Percentiles rank a stretch among this genome's conserved stretches.
Conservation (phyloP, 2,113 vertebrate species). For the Alethe diademata region DNA sequence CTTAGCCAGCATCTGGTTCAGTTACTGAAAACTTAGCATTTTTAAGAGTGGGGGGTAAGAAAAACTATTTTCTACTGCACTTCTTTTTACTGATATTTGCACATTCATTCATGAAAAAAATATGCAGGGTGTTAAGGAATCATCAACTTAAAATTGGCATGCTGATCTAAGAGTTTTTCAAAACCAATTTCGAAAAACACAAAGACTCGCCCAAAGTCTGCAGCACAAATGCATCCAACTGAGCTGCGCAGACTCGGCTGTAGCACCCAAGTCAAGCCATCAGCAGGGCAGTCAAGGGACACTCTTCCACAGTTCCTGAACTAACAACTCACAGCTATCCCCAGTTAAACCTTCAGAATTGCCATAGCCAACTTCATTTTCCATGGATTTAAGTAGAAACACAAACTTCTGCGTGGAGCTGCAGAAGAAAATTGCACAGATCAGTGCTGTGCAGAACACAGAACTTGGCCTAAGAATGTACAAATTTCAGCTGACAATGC, state of each 20-base stretch:
- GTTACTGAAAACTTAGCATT: background rate
- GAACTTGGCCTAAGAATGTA: background rate
- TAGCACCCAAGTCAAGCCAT: background rate
- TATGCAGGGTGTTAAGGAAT: background rate
- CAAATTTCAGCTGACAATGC: background rate
- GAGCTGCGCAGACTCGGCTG: accelerated
- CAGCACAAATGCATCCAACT: background rate
- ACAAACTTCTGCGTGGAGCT: background rate
- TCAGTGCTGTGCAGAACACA: background rate
- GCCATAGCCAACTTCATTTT: background rate
- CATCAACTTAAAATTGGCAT: background rate
- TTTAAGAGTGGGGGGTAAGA: background rate
- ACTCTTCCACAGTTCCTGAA: background rate
- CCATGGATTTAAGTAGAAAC: background rate
- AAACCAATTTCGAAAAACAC: background rate
- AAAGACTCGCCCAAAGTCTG: background rate
- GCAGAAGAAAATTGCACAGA: background rate
- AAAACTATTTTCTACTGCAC: background rate
- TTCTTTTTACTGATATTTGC: background rate
- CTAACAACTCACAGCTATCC: background rate
- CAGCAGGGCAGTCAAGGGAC: background rate
- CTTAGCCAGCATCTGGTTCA: background rate
- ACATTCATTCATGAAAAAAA: background rate
- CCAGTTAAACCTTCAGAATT: background rate
- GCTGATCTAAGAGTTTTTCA: background rate